A percentile compares a stretch with the other conserved stretches of the same genome.
phyloP scores from a whole-genome alignment of 2,113 vertebrate genomes.

The Erinaceus europaeus region DNA sequence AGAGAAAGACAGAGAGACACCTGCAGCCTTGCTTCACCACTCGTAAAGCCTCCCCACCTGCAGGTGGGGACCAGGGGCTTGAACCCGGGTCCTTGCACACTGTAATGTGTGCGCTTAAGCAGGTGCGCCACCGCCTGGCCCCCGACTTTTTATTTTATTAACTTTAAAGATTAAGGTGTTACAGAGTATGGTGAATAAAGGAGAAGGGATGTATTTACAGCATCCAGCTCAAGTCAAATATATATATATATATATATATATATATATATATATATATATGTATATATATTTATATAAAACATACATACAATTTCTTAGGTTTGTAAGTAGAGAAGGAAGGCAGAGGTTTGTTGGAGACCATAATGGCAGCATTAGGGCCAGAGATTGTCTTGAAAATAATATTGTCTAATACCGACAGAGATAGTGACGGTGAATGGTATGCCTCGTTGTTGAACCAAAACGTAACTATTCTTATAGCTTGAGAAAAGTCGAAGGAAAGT shows the following conservation, averaged over 20 bases:
- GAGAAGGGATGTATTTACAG: neutral
- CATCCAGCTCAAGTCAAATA: neutral
- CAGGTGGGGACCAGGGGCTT: too few species aligned
- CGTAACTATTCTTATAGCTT: conserved; percentile 69
- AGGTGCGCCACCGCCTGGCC: too few species aligned
- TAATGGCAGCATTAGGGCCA: conserved; percentile 89
- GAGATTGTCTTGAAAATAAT: conserved; percentile 88
- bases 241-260: too few species aligned
- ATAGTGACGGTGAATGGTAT: conserved; percentile 89
- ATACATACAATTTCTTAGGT: neutral
- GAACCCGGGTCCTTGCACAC: too few species aligned
- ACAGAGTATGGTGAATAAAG: neutral
- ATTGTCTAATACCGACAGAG: conserved; percentile 90
- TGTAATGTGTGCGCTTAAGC: too few species aligned
- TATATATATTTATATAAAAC: too few species aligned
- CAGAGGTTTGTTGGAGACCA: conserved; percentile 89
- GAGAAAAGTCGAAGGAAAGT: conserved; percentile 76
- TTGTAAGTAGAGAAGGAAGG: conserved; percentile 84
- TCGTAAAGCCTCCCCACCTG: too few species aligned
- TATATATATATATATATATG: too few species aligned
- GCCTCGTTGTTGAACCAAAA: conserved; percentile 95
- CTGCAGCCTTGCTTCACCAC: too few species aligned
- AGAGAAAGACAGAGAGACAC: too few species aligned
- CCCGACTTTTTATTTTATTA: too few species aligned
- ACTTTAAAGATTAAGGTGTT: neutral